Base-by-base conservation (phyloP, 2,113 vertebrate species). In the Jacana jacana region DNA sequence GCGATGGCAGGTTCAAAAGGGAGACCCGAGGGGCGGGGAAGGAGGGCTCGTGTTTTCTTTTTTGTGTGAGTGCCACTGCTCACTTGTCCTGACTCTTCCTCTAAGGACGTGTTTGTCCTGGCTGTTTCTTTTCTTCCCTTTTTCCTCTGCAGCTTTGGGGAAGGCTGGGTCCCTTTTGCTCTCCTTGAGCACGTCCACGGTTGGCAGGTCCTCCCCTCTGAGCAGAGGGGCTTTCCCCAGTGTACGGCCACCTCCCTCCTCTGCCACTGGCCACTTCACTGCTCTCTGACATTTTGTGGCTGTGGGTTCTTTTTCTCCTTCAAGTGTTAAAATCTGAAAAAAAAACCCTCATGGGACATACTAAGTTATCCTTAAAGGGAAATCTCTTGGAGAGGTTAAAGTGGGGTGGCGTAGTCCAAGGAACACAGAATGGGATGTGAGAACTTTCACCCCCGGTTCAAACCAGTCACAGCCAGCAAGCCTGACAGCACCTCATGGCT, bases 371-470 rank as follows among this genome's bases (percentile, higher is more conserved):
- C 19, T 79, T 66, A 40, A 82, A 89, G 31, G n/a, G 8, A 46
- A 35, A 15, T 57, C 46, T 82, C 51, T 44, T 60, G 60, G 70
- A 66, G 46, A 52, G 31, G 23, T 64, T 89, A 24, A 65, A 84
- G 52, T 54, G 31, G 27, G 40, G 27, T 69, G 79, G 57, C 24
- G 37, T 58, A 58, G 65, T 58, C 52, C 4, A 10, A 64, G 44
- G 15, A 44, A 75, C 31, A 22, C 78, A 69, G 60, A 92, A 89
- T 5, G n/a, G 88, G 58, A 80, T 91, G 81, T 52, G 77, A 71
- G 82, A 90, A 10, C 12, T 88, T 91, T 89, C 85, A 86, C 88
- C 71, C 84, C 70, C 95, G 57, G 54, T 70, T 95, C 73, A 84
- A 87, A 66, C 42, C 23, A 40, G 2, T 37, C 10, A 13, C 58